These are phyloP conservation scores for Rattus norvegicus DNA, from an alignment of 2,113 vertebrate genomes.

Conservation along the genomic window GRCr8 NC_086021.1:114783001-114783500, in stretches of 20 bases:
- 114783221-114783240: too few species aligned
- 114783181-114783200: neutral
- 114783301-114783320: accelerated
- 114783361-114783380: neutral
- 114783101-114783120: neutral
- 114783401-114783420: neutral
- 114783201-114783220: too few species aligned
- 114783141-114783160: neutral
- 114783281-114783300: neutral
- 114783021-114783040: neutral
- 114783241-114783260: neutral
- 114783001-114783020: neutral
- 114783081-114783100: neutral
- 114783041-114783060: accelerated
- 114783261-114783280: neutral
- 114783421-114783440: neutral
- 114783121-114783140: neutral
- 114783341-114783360: too few species aligned
- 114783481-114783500: neutral
- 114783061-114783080: neutral
- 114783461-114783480: neutral
- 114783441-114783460: neutral
- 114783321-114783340: neutral
- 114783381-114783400: neutral
- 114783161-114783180: neutral